A percentile compares a stretch with the other conserved stretches of the same genome.
Conservation (phyloP, 2,797 vertebrate genomes). For the Crocodylus rhombifer region DNA sequence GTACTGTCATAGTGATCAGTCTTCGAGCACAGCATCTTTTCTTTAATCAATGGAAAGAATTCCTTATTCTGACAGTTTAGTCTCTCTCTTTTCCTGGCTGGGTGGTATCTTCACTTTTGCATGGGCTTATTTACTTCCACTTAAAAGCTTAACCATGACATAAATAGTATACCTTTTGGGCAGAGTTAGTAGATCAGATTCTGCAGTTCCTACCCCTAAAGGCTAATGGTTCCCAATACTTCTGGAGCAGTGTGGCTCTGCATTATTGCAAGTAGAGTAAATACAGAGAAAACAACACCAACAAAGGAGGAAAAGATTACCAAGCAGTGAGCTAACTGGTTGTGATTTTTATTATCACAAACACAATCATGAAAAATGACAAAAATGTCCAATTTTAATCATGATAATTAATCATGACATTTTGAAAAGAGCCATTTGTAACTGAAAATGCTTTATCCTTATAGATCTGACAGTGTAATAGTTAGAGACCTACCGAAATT, state of each 20-base stretch:
- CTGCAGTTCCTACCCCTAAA: background rate
- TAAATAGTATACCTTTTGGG: background rate
- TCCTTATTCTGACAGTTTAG: background rate
- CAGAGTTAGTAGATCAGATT: background rate
- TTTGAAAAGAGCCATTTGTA: background rate
- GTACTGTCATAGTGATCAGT: background rate
- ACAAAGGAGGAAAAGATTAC: background rate
- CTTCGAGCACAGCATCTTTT: background rate
- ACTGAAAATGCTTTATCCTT: background rate
- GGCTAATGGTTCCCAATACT: background rate
- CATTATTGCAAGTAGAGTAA: background rate
- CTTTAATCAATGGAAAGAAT: background rate
- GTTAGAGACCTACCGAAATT: background rate
- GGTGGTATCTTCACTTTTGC: background rate
- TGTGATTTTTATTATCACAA: background rate
- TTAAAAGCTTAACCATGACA: background rate
- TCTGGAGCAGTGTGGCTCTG: background rate
- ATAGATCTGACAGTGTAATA: background rate
- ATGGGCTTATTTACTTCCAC: background rate
- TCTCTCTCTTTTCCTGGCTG: background rate
- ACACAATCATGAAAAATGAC: background rate
- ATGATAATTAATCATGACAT: background rate
- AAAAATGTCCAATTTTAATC: background rate
- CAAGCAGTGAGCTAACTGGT: background rate
- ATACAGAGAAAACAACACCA: background rate